phyloP scores from a whole-genome alignment of 2,888 invertebrate species.

The Drosophila merina region DNA sequence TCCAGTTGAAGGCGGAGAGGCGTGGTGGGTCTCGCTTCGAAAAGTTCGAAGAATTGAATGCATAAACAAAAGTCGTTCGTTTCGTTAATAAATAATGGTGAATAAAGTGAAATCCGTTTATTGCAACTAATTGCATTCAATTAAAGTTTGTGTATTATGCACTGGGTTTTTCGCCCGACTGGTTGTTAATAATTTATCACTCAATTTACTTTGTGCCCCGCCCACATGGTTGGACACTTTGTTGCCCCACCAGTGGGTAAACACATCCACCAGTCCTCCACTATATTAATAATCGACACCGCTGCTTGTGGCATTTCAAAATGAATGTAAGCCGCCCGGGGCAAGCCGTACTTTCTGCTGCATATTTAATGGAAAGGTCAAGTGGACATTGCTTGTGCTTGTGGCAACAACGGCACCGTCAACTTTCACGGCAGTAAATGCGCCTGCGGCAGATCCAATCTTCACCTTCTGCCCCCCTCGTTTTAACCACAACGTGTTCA shows the following conservation, averaged over 20 bases:
- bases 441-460: background rate
- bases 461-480: background rate
- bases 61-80: constrained; percentile 26
- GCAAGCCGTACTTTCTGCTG: constrained; percentile 18
- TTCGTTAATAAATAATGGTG: constrained; percentile 49
- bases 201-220: constrained; percentile 19
- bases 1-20: background rate
- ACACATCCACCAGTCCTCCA: constrained; percentile 7
- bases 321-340: constrained; percentile 23
- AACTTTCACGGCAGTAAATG: background rate
- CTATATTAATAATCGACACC: constrained; percentile 19
- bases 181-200: constrained; percentile 40
- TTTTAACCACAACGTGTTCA: no score
- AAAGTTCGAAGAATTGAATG: constrained; percentile 35
- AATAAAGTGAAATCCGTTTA: constrained; percentile 52
- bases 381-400: constrained; percentile 17
- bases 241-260: constrained; percentile 33
- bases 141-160: constrained; percentile 43
- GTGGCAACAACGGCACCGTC: constrained; percentile 13
- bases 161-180: background rate
- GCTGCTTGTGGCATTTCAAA: constrained; percentile 21
- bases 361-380: constrained; percentile 34
- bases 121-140: constrained; percentile 69
- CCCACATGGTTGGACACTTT: background rate
- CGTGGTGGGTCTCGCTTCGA: background rate